Base-by-base conservation (phyloP, 2,888 invertebrate species). In the Habrosyne pyritoides region DNA sequence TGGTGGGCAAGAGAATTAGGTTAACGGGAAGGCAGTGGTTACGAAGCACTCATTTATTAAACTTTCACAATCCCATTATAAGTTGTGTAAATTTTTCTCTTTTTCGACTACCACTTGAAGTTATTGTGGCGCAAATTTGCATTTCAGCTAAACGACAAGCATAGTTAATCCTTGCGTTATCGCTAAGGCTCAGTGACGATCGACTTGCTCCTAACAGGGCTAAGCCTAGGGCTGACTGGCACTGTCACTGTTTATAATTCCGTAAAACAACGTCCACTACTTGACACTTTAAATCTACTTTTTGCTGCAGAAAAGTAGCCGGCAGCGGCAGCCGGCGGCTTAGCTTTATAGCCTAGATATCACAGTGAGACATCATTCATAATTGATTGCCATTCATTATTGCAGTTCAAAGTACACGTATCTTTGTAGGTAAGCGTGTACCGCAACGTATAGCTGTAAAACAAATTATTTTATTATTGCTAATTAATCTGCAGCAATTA, bases 391-490 rank as follows among this genome's bases (percentile, higher is more conserved):
- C 2, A n/a, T 33, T 42, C 8, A 7, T 12, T 33, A 36, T 5
- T 36, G 36, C 4, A 36, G 12, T 36, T 42, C 8, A 42, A 42
- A 42, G 7, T 42, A 18, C 7, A 18, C 8, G 18, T 14, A 14
- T 18, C 42, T 8, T 42, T 42, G 18, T 8, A 36, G 36, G n/a
- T 36, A 36, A 14, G 7, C 14, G 14, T 36, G 36, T 14, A 14
- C 36, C 36, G 14, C 36, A 36, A 36, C 14, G 1, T 36, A 36
- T 59, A 69, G 65, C 72, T 77, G 78, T 77, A 68, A 68, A 81
- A 84, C 84, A 86, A 83, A 85, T 83, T 77, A 79, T 81, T 81
- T 77, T 75, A 75, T 70, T 77, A 77, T 73, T 67, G 81, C 83
- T 84, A 42, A 70, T 62, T 73, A 75, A 86, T 84, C 81, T 69